Evolutionary conservation across 1,140 invertebrate species (phyloP).

Genomic region (Triops longicaudatus): DNA sequence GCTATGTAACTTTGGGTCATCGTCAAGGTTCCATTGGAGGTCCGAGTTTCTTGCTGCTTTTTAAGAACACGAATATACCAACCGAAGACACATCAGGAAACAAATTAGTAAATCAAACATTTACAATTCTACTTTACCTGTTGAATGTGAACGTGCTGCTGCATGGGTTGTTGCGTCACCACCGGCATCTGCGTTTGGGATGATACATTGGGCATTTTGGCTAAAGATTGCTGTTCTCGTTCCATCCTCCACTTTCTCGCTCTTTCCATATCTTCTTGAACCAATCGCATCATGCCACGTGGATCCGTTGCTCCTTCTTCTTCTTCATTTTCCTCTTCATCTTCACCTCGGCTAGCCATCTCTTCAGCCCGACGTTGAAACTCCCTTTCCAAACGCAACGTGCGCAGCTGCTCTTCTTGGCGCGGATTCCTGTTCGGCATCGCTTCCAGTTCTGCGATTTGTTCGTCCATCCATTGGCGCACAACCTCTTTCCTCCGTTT

Average conservation of each 20-base stretch:
- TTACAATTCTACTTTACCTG: background rate
- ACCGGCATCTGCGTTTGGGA: background rate
- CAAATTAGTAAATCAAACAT: too few species aligned
- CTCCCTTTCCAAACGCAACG: conserved; percentile 73
- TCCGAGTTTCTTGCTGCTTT: background rate
- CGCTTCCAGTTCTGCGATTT: conserved; percentile 64
- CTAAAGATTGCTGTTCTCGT: conserved; percentile 36
- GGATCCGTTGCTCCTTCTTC: conserved; percentile 32
- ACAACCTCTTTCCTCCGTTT: conserved; percentile 59
- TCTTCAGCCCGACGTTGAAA: conserved; percentile 79
- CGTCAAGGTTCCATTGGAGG: background rate
- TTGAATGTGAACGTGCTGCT: background rate
- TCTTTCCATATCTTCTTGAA: conserved; percentile 40
- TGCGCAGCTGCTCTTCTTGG: conserved; percentile 77
- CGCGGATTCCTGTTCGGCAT: conserved; percentile 58
- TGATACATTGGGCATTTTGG: background rate
- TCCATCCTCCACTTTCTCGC: conserved; percentile 35
- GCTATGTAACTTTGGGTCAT: background rate
- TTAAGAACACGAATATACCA: background rate
- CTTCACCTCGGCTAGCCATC: conserved; percentile 62
- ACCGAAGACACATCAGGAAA: background rate
- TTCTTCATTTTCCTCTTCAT: conserved; percentile 51
- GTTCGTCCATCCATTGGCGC: conserved; percentile 66
- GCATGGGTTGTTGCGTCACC: background rate
- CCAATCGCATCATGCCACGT: conserved; percentile 35